Base-by-base conservation (phyloP, 2,113 vertebrate genomes). In the Percopsis transmontana region DNA sequence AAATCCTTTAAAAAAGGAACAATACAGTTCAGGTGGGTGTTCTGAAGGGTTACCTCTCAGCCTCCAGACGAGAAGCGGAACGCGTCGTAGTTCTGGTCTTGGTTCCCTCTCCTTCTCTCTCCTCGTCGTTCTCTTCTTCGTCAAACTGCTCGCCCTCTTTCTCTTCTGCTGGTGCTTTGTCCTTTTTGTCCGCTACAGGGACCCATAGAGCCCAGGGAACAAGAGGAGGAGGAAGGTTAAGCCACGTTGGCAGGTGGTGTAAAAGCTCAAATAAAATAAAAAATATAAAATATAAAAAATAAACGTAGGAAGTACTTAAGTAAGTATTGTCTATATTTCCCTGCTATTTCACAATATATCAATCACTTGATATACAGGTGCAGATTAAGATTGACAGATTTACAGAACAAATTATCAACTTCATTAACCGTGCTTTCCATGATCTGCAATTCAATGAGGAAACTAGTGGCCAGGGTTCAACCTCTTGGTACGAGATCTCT, bases 1-100 rank as follows among this genome's bases (percentile, higher is more conserved):
- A n/a, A n/a, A n/a, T n/a, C n/a, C n/a, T n/a, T n/a, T n/a, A n/a
- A n/a, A n/a, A n/a, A n/a, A n/a, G n/a, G n/a, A n/a, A n/a, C n/a
- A n/a, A n/a, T n/a, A n/a, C n/a, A n/a, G 44, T 45, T 13, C 44
- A 1, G 13, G 44, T 78, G 77, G 51, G 77, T 74, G 72, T 33
- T 74, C 6, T 38, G 33, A 53, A 6, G 0, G 15, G 23, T 40
- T 83, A 98, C 97, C 92, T 95, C 77, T 97, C 94, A 39, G 96
- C 95, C 84, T 98, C 97, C 60, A 96, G 88, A 42, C 96, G 95
- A 58, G 94, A 90, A 2, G 92, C 92, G 14, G 91, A 91, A 5
- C 96, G 91, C 0, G 96, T 97, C 38, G 94, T 98, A 27, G 97
- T 94, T 78, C 95, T 88, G 0, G 80, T 86, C 68, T 88, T 77